Evolutionary conservation across 2,113 vertebrate genomes (phyloP).

Genomic region (Tachysurus vachellii): DNA sequence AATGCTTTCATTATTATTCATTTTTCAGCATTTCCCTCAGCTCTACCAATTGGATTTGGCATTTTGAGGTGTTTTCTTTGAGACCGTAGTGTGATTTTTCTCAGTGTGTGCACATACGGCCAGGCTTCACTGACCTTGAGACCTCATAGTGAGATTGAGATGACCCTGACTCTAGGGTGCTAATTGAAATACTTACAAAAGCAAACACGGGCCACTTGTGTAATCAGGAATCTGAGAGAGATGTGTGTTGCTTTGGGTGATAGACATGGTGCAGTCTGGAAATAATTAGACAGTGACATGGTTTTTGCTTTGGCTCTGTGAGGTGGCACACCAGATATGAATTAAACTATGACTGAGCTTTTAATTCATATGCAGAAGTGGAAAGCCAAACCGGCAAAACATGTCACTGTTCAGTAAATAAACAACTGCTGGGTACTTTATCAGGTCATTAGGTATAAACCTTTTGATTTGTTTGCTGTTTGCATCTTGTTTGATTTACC

Average conservation of each 20-base stretch:
- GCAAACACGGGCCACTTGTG: background rate
- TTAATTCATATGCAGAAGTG: background rate
- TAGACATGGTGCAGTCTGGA: background rate
- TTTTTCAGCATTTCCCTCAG: background rate
- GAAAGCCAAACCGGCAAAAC: background rate
- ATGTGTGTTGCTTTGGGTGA: background rate
- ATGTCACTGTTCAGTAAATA: background rate
- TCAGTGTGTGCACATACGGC: background rate
- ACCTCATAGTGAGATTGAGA: background rate
- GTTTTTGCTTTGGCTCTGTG: background rate
- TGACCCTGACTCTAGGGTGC: background rate
- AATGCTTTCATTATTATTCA: background rate
- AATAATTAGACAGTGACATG: background rate
- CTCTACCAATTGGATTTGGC: background rate
- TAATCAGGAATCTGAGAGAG: background rate
- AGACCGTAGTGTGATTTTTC: background rate
- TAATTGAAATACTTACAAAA: conserved; percentile 15
- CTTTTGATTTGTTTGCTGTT: background rate
- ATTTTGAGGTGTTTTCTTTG: background rate
- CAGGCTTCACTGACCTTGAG: background rate
- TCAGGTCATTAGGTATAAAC: background rate
- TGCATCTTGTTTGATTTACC: background rate
- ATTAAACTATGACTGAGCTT: background rate
- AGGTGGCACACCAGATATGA: background rate
- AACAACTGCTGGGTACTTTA: background rate